Evolutionary conservation across 2,797 vertebrate species (phyloP).

Genomic region (Florisuga fusca): DNA sequence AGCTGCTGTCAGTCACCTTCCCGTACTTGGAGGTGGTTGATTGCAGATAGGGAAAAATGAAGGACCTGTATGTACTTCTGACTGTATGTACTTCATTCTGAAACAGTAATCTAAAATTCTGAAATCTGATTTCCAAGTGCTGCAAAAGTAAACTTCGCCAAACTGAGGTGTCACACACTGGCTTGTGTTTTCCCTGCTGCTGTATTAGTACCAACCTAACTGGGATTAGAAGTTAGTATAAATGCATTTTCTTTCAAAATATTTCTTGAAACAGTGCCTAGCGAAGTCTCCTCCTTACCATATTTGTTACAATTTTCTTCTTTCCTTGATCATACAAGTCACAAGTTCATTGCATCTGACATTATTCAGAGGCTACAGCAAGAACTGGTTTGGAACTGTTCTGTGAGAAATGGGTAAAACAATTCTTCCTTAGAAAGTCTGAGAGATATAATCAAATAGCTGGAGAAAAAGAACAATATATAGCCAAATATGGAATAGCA

Average conservation of each 20-base stretch:
- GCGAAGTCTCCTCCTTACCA: neutral
- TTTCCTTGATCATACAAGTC: neutral
- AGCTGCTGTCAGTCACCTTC: neutral
- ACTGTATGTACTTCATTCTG: neutral
- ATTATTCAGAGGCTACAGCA: neutral
- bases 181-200: neutral
- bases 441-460: neutral
- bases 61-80: neutral
- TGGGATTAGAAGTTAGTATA: neutral
- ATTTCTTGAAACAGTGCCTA: neutral
- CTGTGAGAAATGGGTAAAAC: neutral
- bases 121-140: neutral
- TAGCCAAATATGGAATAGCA: neutral
- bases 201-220: neutral
- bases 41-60: neutral
- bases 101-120: neutral
- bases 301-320: neutral
- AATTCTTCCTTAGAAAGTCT: neutral
- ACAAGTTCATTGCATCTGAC: neutral
- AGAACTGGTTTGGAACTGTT: neutral
- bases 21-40: neutral
- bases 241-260: neutral
- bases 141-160: neutral
- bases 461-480: neutral
- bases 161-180: neutral